phyloP scores from a whole-genome alignment of 2,113 vertebrate species.

The Isurus oxyrinchus region DNA sequence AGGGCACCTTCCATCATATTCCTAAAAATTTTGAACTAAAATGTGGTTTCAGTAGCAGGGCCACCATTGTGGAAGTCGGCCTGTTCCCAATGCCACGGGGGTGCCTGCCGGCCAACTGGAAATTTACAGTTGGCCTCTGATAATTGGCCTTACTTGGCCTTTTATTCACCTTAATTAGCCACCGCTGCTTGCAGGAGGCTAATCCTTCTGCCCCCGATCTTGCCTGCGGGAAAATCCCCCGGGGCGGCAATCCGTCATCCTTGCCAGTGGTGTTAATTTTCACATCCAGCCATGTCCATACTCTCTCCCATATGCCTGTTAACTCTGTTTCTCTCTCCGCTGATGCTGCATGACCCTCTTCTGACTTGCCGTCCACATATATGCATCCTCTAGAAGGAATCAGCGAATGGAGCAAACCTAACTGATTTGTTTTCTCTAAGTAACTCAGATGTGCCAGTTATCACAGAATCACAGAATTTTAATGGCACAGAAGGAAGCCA shows the following conservation, averaged over 20 bases:
- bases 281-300: background rate
- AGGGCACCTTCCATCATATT: no score
- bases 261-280: background rate
- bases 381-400: background rate
- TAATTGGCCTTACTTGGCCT: no score
- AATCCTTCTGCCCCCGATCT: background rate
- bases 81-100: no score
- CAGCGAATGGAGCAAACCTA: background rate
- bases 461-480: no score
- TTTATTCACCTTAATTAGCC: background rate
- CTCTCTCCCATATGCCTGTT: no score
- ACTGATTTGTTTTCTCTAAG: background rate
- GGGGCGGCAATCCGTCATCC: background rate
- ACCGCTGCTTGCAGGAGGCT: background rate
- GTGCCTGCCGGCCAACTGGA: no score
- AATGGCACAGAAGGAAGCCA: no score
- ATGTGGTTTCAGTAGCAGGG: no score
- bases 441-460: background rate
- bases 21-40: no score
- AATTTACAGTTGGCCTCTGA: no score
- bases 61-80: no score
- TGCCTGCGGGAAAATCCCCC: background rate
- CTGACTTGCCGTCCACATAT: background rate
- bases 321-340: no score
- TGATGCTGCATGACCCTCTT: background rate